Base-by-base conservation (phyloP, 2,888 invertebrate genomes). In the Clitarchus hookeri region DNA sequence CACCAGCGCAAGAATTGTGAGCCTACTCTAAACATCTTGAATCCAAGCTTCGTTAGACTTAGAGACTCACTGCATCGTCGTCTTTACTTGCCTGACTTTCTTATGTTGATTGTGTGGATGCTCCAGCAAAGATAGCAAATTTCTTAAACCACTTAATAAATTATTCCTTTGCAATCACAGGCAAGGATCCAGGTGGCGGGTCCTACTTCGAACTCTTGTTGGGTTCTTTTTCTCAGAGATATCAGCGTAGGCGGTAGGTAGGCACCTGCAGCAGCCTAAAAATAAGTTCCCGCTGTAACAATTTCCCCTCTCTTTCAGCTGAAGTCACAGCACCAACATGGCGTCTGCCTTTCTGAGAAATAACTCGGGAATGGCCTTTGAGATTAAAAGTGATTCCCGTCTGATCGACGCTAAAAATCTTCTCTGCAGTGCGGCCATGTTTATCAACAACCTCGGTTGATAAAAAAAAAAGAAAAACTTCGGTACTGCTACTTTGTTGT, bases 341-440 rank as follows among this genome's bases (percentile, higher is more conserved):
- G 53, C 26, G 11, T 23, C 26, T 65, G 44, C 85, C 53, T 85
- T 27, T 53, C 36, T 53, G 85, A n/a, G n/a, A n/a, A n/a, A n/a
- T n/a, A n/a, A n/a, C n/a, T n/a, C n/a, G n/a, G n/a, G n/a, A n/a
- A n/a, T n/a, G n/a, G n/a, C n/a, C n/a, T n/a, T n/a, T n/a, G n/a
- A n/a, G n/a, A n/a, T n/a, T n/a, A n/a, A n/a, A 26, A 78, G 78
- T 12, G 78, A 78, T 78, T 23, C 78, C 78, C n/a, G 78, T 78
- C 78, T 78, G 11, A 78, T 78, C 78, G 11, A 78, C 6, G 26
- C 19, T 78, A 78, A 25, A 78, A 78, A 78, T 25, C 13, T 78
- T 23, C 26, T 78, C 78, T 78, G 78, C 78, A 8, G 78, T 78
- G 78, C 6, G 9, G 26, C 19, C 78, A 78, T 78, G 78, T 16